Base-by-base conservation (phyloP, 2,797 vertebrate genomes). In the Choloepus didactylus region DNA sequence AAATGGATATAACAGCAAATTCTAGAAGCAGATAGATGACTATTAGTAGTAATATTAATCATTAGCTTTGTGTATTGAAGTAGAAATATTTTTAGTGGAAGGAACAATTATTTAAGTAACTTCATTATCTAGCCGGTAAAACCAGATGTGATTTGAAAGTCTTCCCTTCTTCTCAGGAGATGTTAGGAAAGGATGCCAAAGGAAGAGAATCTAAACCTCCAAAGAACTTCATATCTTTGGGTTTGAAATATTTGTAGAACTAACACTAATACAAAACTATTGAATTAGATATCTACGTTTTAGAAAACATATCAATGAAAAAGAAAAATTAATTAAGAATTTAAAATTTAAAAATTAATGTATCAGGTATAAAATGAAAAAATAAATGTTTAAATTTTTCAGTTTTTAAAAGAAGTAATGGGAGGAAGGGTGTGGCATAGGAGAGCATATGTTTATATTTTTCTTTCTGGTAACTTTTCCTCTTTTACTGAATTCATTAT, bases 401-500 rank as follows among this genome's bases (percentile, higher is more conserved):
- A 85, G 46, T 41, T 60, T n/a, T 82, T 88, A 77, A 82, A 67
- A 72, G 29, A 96, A 93, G 75, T 84, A 87, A 75, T 60, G 14
- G 56, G 12, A 54, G 23, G 2, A 64, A 46, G 14, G 18, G 1
- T 38, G 1, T 80, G 25, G 35, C 10, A 59, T 80, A 93, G 60
- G 38, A 91, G 27, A 73, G 7, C 64, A 0, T 49, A 31, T 35
- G 27, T 25, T 73, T 60, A 6, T 64, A 51, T 56, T 60, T 27
- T 89, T 79, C 59, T 41, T 18, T 73, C 9, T 35, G 77, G 6
- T 19, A 93, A 64, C 23, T 35, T 35, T 77, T 35, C 18, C 62
- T 85, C 35, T 95, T 67, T 93, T 83, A 67, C 7, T 49, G 29
- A 91, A 70, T 84, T 91, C 19, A 69, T 73, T 90, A 59, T 80